Percentiles rank a stretch among this genome's conserved stretches.
phyloP scores from a whole-genome alignment of 1,140 invertebrate species.

The Solen grandis region DNA sequence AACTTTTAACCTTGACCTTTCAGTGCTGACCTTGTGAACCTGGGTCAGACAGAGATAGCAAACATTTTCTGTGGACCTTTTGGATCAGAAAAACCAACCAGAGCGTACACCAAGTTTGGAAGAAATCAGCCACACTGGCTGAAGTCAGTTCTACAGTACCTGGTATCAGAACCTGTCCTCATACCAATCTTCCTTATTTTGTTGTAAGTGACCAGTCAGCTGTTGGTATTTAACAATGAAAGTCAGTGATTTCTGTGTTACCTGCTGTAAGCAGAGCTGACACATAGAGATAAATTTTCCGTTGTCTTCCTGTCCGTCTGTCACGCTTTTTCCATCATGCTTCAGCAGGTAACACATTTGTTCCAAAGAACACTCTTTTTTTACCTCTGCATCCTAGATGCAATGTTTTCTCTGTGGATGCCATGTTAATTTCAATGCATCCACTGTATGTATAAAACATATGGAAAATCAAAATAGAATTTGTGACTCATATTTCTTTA shows the following conservation, averaged over 20 bases:
- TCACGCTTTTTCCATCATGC: not conserved
- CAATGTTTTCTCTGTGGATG: too few species aligned
- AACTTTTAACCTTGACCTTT: too few species aligned
- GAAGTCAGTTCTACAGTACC: conserved; percentile 24
- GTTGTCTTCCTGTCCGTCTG: not conserved
- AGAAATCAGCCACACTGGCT: conserved; percentile 14
- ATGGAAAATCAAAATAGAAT: too few species aligned
- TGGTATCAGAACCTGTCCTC: conserved; percentile 60
- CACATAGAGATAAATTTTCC: too few species aligned
- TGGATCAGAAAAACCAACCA: conserved; percentile 57
- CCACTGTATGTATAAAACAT: too few species aligned
- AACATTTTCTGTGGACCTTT: conserved; percentile 59
- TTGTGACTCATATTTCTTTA: too few species aligned
- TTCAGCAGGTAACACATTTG: not conserved
- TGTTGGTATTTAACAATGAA: not conserved
- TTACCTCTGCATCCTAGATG: too few species aligned
- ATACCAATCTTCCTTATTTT: conserved; percentile 58
- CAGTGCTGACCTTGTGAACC: conserved; percentile 48
- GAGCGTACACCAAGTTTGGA: conserved; percentile 53
- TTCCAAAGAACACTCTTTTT: not conserved
- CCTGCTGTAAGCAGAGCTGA: too few species aligned
- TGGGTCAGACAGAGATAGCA: conserved; percentile 38
- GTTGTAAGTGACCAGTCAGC: conserved; percentile 47
- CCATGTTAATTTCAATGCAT: too few species aligned
- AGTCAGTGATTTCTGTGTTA: too few species aligned